Percentiles rank a stretch among this genome's conserved stretches.
phyloP scores from a whole-genome alignment of 2,113 vertebrate genomes.

The Oryctolagus cuniculus region DNA sequence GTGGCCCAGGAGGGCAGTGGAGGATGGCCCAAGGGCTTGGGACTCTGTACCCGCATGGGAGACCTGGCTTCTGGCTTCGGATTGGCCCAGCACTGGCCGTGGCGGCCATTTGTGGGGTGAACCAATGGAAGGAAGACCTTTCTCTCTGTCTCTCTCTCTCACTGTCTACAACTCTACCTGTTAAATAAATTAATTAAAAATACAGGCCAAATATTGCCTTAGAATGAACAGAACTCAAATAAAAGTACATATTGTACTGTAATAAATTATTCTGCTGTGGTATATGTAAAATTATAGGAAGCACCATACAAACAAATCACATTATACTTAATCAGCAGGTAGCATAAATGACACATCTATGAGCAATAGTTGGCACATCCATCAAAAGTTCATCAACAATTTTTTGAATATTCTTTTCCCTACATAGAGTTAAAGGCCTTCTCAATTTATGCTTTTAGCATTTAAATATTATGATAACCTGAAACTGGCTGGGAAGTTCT shows the following conservation, averaged over 20 bases:
- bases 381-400: background rate
- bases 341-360: background rate
- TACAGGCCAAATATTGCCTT: background rate
- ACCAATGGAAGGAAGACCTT: too few relatives aligned
- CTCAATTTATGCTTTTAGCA: background rate
- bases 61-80: too few relatives aligned
- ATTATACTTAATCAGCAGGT: background rate
- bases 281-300: background rate
- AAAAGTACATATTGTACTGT: background rate
- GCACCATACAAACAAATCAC: background rate
- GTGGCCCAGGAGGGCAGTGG: too few relatives aligned
- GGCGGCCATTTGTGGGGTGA: too few relatives aligned
- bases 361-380: background rate
- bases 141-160: too few relatives aligned
- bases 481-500: background rate
- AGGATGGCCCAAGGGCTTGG: too few relatives aligned
- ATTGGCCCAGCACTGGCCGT: too few relatives aligned
- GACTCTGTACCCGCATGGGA: too few relatives aligned
- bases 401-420: background rate
- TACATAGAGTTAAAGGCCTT: conserved; percentile 1
- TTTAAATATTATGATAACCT: background rate
- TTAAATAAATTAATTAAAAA: too few relatives aligned
- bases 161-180: too few relatives aligned
- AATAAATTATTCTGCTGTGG: background rate
- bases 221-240: background rate